Conservation (phyloP, 2,888 invertebrate genomes). For the Pristionchus fissidentatus region DNA sequence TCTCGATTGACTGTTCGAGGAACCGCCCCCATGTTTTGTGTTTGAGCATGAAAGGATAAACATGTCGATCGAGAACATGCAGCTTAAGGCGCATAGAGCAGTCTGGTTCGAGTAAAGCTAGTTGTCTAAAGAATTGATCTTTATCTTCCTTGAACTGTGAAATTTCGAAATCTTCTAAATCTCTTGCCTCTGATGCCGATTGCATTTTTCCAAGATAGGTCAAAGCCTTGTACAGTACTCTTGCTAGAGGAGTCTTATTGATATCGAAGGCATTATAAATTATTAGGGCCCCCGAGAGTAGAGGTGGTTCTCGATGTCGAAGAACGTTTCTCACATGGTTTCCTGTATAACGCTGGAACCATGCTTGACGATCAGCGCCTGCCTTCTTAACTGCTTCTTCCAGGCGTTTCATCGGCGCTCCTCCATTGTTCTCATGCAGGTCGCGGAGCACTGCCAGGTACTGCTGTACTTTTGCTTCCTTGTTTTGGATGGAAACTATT, state of each 20-base stretch:
- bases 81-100: slow-evolving; percentile 6
- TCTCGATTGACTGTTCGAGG: slow-evolving; percentile 14
- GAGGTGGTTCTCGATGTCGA: not conserved
- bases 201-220: not conserved
- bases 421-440: not conserved
- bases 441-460: not conserved
- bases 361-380: not conserved
- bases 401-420: not conserved
- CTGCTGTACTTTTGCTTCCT: not conserved
- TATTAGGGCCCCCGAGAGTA: not conserved
- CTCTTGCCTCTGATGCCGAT: not conserved
- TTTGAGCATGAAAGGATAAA: slow-evolving; percentile 29
- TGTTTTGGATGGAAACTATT: not conserved
- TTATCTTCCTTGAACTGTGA: not conserved
- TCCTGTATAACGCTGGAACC: slow-evolving; percentile 36
- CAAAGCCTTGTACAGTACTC: not conserved
- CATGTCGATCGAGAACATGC: slow-evolving; percentile 23
- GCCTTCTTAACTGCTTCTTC: not conserved
- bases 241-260: not conserved
- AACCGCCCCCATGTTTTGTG: slow-evolving; percentile 27
- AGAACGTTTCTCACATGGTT: slow-evolving; percentile 9
- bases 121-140: not conserved
- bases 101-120: not conserved
- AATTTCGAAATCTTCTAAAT: not conserved
- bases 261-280: not conserved